Base-by-base conservation (phyloP, 1,140 invertebrate species). In the Cydia pomonella region DNA sequence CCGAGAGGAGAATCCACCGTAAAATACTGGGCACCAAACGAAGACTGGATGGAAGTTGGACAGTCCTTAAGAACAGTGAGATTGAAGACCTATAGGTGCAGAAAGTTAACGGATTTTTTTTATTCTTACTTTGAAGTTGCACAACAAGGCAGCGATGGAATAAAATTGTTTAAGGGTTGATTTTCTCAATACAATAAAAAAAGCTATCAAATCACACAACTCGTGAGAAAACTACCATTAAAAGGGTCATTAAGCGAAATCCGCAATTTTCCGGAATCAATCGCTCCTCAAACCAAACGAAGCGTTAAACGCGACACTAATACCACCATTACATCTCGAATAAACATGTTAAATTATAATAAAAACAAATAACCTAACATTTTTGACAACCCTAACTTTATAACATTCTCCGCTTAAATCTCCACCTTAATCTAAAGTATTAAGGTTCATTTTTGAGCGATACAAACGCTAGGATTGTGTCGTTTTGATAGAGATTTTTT, bases 291-390 rank as follows among this genome's bases (percentile, higher is more conserved):
- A n/a, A 29, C 16, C 63, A 33, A 66, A 18, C 25, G 25, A 9
- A n/a, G 63, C 63, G 25, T 66, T 16, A 27, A 66, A 25, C 25
- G 25, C 63, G 63, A 7, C 25, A 27, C 23, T 66, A 66, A 66
- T 66, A 66, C 63, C 25, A 25, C 59, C 23, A 63, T 63, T 63
- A 27, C 63, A 66, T 29, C 59, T 25, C 59, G 4, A 63, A 27
- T 66, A 66, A 29, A 29, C 63, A 27, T 66, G 25, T 66, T 27
- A 29, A 29, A n/a, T 29, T 66, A 66, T 66, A 66, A 66, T 33
- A 66, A 66, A 66, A 66, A 66, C 63, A 66, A 66, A 66, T 66
- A 66, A 29, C 63, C 16, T 18, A 50, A 50, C 47, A 18, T 50
- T 50, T 50, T 18, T 50, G 16, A 50, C 47, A 50, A 50, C 47